Conservation (phyloP, 2,113 vertebrate species). For the Engraulis encrasicolus region DNA sequence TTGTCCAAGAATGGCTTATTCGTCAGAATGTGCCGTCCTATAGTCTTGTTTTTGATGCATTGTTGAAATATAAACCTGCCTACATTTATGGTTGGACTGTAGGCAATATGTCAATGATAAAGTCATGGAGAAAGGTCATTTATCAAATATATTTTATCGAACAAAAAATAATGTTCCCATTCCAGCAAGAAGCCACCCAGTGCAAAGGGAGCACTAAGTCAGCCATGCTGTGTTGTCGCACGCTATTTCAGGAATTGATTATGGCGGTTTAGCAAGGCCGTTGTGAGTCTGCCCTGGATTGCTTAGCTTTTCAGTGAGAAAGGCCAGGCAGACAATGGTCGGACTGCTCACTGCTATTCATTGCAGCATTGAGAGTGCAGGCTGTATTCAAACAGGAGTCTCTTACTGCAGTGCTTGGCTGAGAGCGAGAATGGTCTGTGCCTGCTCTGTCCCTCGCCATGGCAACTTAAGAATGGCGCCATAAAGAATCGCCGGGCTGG, state of each 20-base stretch:
- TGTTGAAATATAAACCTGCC: neutral
- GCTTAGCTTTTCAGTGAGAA: constrained; percentile 63
- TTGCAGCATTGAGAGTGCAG: constrained; percentile 52
- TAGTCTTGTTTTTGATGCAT: neutral
- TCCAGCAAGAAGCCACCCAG: constrained; percentile 1
- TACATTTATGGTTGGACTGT: neutral
- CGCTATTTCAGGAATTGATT: constrained; percentile 50
- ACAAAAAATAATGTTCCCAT: no score
- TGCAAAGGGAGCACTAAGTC: neutral
- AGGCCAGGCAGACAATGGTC: constrained; percentile 56
- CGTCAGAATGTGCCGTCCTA: neutral
- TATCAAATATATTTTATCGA: neutral
- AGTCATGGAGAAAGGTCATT: neutral
- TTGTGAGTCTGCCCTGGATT: constrained; percentile 55
- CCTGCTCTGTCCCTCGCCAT: constrained; percentile 61
- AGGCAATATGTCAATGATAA: neutral
- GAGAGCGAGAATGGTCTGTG: constrained; percentile 37
- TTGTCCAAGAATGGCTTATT: neutral
- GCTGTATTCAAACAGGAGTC: constrained; percentile 57
- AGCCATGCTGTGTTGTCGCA: constrained; percentile 50
- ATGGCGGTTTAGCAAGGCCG: constrained; percentile 55
- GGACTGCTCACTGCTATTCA: constrained; percentile 60
- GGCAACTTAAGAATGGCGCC: constrained; percentile 62
- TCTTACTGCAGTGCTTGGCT: constrained; percentile 26
- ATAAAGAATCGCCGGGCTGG: constrained; percentile 47